These are phyloP conservation scores for Chironomus striatipennis DNA, from an alignment of 1,140 invertebrate genomes.

Conservation along the genomic window DNA sequence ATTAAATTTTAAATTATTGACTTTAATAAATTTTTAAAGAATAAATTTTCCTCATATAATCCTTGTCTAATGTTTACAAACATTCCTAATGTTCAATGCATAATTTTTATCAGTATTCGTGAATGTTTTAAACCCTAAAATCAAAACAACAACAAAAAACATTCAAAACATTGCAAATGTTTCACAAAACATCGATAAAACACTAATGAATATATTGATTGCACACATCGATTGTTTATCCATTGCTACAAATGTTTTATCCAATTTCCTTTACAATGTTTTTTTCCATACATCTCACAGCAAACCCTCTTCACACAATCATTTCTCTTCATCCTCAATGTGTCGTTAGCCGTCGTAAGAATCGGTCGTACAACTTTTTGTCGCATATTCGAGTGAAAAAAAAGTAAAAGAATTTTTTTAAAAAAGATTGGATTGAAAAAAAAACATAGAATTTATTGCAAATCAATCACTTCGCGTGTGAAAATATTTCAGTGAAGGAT, in stretches of 20 bases:
- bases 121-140: too few relatives aligned
- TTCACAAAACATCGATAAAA: background rate
- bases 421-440: background rate
- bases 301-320: too few relatives aligned
- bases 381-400: background rate
- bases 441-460: background rate
- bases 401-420: background rate
- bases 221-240: too few relatives aligned
- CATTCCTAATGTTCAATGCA: too few relatives aligned
- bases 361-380: background rate
- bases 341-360: slow-evolving; percentile 4
- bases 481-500: background rate
- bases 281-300: background rate
- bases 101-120: too few relatives aligned
- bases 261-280: background rate
- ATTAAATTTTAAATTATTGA: too few relatives aligned
- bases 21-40: too few relatives aligned
- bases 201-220: background rate
- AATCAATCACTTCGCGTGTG: background rate
- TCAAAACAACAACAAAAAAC: too few relatives aligned
- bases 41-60: too few relatives aligned
- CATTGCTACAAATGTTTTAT: too few relatives aligned
- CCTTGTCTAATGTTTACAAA: too few relatives aligned
- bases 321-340: background rate
- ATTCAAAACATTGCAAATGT: too few relatives aligned